Evolutionary conservation across 1,140 invertebrate genomes (phyloP), one percentile per base, ranked within the genome.

Genomic region (Cydia fagiglandana): DNA sequence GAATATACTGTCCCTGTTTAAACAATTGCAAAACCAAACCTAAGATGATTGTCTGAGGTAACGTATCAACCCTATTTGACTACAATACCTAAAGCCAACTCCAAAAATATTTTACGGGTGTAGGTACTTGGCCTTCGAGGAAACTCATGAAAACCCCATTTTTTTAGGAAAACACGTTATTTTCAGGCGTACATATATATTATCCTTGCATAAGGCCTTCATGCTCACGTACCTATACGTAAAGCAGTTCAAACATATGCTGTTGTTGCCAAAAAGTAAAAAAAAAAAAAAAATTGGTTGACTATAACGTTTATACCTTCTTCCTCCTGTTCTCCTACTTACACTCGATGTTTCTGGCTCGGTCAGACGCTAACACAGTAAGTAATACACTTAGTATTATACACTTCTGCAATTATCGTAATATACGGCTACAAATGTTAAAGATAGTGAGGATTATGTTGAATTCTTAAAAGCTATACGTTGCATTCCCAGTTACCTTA

Each of bases 41-140:
- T 38, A 38, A 38, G 1, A 45, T 10, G 38, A 41, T 12, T 45
- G 1, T 12, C 41, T 3, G 41, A 45, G 15, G 13, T n/a, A 53
- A 53, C 5, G 50, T 53, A 4, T 53, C n/a, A 53, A 17, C 50
- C 50, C 50, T 53, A 17, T 53, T 6, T 17, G 50, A 7, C 1
- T 53, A 17, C 50, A 53, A n/a, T n/a, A n/a, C n/a, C n/a, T 53
- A 53, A 53, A 17, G 50, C 30, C 64, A 17, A 68, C 24, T 68
- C 28, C 64, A 68, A 68, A 68, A 68, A 68, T 68, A 68, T 30
- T 68, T 68, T 38, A 64, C 24, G 10, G 50, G 13, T 15, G 13
- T 17, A n/a, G n/a, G n/a, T n/a, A n/a, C n/a, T 53, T n/a, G 50
- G 50, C 50, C 13, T n/a, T 53, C 50, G n/a, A 4, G 13, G 15